phyloP scores from a whole-genome alignment of 2,888 invertebrate species.

The Melitaea athalia region DNA sequence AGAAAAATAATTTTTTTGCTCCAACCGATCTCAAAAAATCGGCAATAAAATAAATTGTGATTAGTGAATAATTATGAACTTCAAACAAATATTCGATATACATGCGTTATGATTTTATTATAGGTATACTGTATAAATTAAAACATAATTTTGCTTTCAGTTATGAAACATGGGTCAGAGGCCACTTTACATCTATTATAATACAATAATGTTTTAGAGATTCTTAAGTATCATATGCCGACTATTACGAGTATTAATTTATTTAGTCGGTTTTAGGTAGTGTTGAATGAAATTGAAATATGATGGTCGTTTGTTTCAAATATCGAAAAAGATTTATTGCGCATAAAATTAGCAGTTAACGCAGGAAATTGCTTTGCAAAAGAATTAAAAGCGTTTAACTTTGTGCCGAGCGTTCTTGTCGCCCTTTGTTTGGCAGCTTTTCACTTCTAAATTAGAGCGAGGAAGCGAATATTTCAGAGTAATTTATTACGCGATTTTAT shows the following conservation, averaged over 20 bases:
- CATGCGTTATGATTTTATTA: no score
- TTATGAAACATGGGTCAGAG: conserved; percentile 31
- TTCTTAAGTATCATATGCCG: conserved; percentile 1
- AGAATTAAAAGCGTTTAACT: conserved; percentile 67
- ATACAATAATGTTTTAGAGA: conserved; percentile 5
- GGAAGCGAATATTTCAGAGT: conserved; percentile 64
- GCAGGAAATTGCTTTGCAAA: conserved; percentile 60
- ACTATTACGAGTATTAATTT: background rate
- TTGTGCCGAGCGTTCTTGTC: conserved; percentile 59
- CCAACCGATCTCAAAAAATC: no score
- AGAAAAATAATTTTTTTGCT: no score
- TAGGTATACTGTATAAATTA: no score
- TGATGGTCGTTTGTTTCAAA: conserved; percentile 35
- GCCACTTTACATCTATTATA: conserved; percentile 25
- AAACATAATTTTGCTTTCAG: conserved; percentile 30
- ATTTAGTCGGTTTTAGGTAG: background rate
- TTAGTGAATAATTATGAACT: no score
- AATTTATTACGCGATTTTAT: conserved; percentile 73
- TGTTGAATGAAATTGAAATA: conserved; percentile 9
- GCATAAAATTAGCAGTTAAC: conserved; percentile 64
- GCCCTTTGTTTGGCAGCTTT: conserved; percentile 68
- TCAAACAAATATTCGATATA: no score
- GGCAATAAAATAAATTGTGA: no score
- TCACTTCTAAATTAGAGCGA: conserved; percentile 62
- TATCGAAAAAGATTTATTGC: conserved; percentile 59